phyloP scores from a whole-genome alignment of 2,888 invertebrate genomes.

The Vannuccia rotundouncinata region DNA sequence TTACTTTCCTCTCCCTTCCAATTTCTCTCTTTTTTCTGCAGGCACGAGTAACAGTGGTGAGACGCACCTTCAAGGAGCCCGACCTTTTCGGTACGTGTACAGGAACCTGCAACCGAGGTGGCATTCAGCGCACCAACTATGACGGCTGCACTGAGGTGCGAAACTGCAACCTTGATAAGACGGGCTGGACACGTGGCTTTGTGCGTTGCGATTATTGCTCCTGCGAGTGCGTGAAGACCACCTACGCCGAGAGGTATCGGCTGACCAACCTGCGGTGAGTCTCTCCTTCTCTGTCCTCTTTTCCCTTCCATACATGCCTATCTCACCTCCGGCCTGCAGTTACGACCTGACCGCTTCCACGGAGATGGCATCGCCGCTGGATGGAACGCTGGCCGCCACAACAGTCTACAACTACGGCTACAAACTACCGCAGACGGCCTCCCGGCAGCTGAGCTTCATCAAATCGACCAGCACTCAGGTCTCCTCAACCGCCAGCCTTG shows the following conservation, averaged over 20 bases:
- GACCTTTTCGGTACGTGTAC: neutral
- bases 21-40: too few relatives aligned
- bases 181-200: slow-evolving; percentile 22
- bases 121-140: neutral
- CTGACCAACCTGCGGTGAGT: neutral
- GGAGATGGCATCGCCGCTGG: neutral
- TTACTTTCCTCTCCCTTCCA: too few relatives aligned
- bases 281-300: neutral
- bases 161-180: neutral
- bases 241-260: neutral
- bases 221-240: slow-evolving; percentile 9
- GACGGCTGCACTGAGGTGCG: neutral
- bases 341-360: neutral
- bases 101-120: neutral
- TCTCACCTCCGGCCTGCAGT: neutral
- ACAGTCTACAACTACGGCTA: neutral
- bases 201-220: slow-evolving; percentile 25
- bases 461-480: neutral
- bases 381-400: neutral
- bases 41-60: neutral
- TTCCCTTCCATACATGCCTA: neutral
- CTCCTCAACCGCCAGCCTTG: neutral
- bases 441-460: neutral
- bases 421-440: neutral
- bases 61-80: neutral